These are phyloP conservation scores for Dicaeum eximium DNA, from an alignment of 2,113 vertebrate species.

Conservation along the genomic window DNA sequence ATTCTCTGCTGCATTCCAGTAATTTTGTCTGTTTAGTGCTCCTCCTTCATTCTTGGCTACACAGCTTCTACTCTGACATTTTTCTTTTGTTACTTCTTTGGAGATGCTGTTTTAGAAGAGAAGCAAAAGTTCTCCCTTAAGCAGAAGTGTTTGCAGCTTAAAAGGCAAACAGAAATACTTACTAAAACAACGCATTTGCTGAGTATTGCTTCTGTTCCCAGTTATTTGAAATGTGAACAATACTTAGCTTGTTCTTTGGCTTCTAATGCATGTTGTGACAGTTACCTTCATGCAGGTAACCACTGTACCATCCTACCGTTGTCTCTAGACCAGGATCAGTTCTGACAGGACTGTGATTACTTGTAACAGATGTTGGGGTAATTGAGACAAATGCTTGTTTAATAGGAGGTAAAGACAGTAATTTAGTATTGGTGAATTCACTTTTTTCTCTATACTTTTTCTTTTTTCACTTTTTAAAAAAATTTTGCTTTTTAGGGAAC, in stretches of 20 bases:
- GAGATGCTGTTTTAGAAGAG: not conserved
- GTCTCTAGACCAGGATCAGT: not conserved
- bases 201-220: not conserved
- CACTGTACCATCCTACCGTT: not conserved
- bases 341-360: not conserved
- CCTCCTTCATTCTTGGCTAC: not conserved
- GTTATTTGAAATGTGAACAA: not conserved
- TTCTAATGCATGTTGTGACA: not conserved
- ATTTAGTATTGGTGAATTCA: not conserved
- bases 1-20: not conserved
- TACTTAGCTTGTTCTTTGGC: not conserved
- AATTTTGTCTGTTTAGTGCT: not conserved
- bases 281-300: not conserved
- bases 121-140: not conserved
- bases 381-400: not conserved
- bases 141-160: not conserved
- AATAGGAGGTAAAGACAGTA: not conserved
- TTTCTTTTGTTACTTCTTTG: not conserved
- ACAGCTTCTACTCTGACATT: not conserved
- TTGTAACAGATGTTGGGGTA: not conserved
- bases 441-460: not conserved
- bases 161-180: not conserved
- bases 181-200: not conserved
- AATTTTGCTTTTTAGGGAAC: not conserved
- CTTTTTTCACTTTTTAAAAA: not conserved